Evolutionary conservation across 2,888 invertebrate species (phyloP).

Genomic region (Unio pictorum): DNA sequence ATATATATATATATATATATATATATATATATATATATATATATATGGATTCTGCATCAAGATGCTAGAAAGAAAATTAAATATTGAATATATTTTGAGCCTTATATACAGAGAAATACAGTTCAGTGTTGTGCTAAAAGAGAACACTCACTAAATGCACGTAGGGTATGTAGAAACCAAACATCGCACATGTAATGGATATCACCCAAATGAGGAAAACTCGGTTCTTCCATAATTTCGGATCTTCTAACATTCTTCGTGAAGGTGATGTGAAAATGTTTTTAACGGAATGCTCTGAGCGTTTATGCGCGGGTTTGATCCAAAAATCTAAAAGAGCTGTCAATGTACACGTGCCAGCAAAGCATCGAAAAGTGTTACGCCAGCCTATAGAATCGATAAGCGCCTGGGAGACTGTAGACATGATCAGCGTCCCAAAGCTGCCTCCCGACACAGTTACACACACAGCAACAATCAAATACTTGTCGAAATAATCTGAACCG

Average conservation of each 20-base stretch:
- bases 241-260: slow-evolving; percentile 39
- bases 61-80: too few relatives aligned
- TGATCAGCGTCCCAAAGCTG: slow-evolving; percentile 55
- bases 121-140: too few relatives aligned
- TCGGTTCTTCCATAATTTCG: slow-evolving; percentile 59
- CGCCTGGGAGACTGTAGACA: slow-evolving; percentile 53
- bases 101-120: neutral
- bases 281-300: slow-evolving; percentile 12
- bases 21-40: too few relatives aligned
- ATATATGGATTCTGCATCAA: too few relatives aligned
- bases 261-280: slow-evolving; percentile 25
- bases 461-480: slow-evolving; percentile 54
- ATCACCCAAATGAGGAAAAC: slow-evolving; percentile 57
- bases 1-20: too few relatives aligned
- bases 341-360: slow-evolving; percentile 34
- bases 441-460: slow-evolving; percentile 59
- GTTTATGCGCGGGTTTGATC: slow-evolving; percentile 27
- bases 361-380: slow-evolving; percentile 50
- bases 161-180: slow-evolving; percentile 62
- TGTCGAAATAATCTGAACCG: slow-evolving; percentile 57
- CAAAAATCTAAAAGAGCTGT: slow-evolving; percentile 34
- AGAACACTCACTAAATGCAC: slow-evolving; percentile 58
- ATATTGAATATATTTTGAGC: too few relatives aligned
- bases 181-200: slow-evolving; percentile 56
- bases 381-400: slow-evolving; percentile 50